Evolutionary conservation across 2,113 vertebrate species (phyloP).

Genomic region (Syrrhaptes paradoxus): DNA sequence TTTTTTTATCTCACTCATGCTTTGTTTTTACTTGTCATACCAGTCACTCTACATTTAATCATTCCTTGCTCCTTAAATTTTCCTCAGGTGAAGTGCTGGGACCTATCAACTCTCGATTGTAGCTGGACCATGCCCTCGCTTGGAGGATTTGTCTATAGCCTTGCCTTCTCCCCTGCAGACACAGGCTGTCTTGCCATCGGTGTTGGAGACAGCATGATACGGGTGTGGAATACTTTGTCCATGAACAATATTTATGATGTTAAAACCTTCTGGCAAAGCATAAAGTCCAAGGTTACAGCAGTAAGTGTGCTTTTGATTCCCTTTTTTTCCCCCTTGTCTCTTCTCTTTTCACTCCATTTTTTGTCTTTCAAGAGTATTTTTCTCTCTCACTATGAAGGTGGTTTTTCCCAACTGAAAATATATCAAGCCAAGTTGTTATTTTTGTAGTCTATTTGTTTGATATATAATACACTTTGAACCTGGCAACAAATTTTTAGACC

Average conservation of each 20-base stretch:
- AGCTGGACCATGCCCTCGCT: constrained; percentile 93
- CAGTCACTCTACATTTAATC: neutral
- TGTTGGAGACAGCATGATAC: constrained; percentile 93
- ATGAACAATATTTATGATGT: constrained; percentile 87
- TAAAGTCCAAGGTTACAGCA: constrained; percentile 96
- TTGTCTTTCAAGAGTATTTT: neutral
- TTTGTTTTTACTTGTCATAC: neutral
- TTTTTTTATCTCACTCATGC: neutral
- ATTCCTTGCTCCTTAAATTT: neutral
- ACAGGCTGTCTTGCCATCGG: constrained; percentile 87
- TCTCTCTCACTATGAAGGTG: neutral
- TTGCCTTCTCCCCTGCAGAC: constrained; percentile 91
- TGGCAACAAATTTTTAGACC: neutral
- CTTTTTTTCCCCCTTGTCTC: neutral
- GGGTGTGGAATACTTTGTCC: constrained; percentile 91
- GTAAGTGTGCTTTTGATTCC: constrained; percentile 74
- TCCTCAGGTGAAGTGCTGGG: constrained; percentile 94
- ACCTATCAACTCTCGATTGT: constrained; percentile 85
- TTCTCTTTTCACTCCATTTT: neutral
- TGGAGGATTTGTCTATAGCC: constrained; percentile 89
- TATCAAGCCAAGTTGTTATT: neutral
- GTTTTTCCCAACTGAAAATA: neutral
- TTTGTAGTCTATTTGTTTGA: neutral
- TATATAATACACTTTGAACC: neutral
- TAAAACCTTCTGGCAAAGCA: constrained; percentile 91